Evolutionary conservation across 1,140 invertebrate species (phyloP), one percentile per base, ranked within the genome.

Genomic region (Drosophila gunungcola): DNA sequence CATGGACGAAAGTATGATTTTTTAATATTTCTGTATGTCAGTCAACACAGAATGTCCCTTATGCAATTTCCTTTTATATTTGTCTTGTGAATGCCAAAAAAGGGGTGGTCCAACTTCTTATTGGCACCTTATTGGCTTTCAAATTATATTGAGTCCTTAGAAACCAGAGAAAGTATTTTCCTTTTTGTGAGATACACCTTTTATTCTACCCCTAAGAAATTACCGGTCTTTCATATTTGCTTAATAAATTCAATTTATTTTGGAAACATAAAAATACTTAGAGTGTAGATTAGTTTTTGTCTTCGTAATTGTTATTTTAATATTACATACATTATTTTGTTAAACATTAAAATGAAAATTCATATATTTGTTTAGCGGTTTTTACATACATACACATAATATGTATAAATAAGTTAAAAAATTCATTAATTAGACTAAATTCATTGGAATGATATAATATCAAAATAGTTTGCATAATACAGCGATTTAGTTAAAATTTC

Each of bases 361-460:
- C 83, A 86, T 88, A 88, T 53, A 65, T 57, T 49, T 68, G 65
- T 69, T 75, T 62, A 45, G 69, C 51, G 36, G 25, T 83, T 86
- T 88, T 88, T 88, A 86, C 83, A 88, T 88, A 86, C 72, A 88
- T 88, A 89, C 73, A 79, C 58, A 70, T 54, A 75, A 78, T 83
- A 89, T 89, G 85, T 72, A 89, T 89, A 89, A 89, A 89, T 89
- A 89, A 89, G 84, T 89, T 89, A 89, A 89, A 70, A 89, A 89
- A 89, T 89, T 89, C 68, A 83, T 89, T 89, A 89, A 89, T 89
- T 89, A 89, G 84, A 72, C 84, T 89, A 89, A 89, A 89, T 89
- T 89, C 84, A 89, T 89, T 89, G 84, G 84, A 89, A 89, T 89
- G 84, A 89, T 89, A 89, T 89, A 89, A 89, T 89, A 89, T 89